A percentile compares a stretch with the other conserved stretches of the same genome.
Conservation (phyloP, 1,140 invertebrate species). For the Bombus breviceps region DNA sequence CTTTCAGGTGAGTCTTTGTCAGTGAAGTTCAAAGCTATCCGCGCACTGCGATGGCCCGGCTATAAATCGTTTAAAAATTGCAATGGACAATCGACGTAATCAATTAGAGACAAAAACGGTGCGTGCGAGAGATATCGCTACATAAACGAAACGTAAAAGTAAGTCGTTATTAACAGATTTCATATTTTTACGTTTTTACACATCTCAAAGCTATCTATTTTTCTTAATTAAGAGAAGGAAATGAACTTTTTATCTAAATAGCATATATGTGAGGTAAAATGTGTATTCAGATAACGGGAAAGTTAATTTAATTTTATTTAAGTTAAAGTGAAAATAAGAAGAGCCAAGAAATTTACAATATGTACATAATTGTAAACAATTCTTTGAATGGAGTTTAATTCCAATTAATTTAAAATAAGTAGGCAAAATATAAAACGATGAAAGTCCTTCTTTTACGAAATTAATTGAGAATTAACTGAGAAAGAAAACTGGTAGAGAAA, state of each 20-base stretch:
- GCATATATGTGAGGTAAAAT: no score
- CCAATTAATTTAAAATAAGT: background rate
- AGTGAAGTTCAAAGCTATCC: background rate
- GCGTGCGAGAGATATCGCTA: background rate
- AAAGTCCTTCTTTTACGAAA: background rate
- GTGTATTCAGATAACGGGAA: background rate
- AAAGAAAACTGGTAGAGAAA: background rate
- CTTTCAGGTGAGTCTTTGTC: conserved; percentile 23
- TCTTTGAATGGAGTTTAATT: background rate
- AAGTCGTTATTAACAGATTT: background rate
- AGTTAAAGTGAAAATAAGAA: background rate
- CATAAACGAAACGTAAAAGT: background rate
- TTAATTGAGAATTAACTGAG: background rate
- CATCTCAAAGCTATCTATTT: background rate
- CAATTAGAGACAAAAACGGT: background rate
- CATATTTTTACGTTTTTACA: background rate
- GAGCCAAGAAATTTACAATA: background rate
- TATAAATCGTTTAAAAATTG: conserved; percentile 10
- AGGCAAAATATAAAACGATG: no score
- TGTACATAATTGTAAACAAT: background rate
- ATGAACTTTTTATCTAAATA: background rate
- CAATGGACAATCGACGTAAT: background rate
- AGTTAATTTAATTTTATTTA: background rate
- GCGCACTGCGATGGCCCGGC: background rate
- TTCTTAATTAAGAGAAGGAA: background rate